phyloP scores from a whole-genome alignment of 2,888 invertebrate species.

The Cryptocheilus praepositus region DNA sequence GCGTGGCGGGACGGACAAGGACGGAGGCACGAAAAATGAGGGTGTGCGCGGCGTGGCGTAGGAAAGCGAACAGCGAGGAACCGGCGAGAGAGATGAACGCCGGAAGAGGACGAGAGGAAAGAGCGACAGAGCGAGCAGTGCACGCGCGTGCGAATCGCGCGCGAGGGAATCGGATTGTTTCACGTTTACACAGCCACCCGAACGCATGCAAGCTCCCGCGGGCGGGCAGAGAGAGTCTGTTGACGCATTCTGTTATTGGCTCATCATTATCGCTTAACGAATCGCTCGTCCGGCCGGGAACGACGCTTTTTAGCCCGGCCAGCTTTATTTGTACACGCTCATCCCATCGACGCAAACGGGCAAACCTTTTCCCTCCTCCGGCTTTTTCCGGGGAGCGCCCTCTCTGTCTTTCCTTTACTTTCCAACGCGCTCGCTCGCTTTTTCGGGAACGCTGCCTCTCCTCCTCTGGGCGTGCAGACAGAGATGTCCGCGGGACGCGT shows the following conservation, averaged over 20 bases:
- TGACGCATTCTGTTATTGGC: constrained; percentile 67
- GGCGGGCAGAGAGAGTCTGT: constrained; percentile 44
- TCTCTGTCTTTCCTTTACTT: background rate
- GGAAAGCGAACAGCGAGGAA: constrained; percentile 14
- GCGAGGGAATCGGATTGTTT: constrained; percentile 63
- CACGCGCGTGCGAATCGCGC: constrained; percentile 12
- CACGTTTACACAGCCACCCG: constrained; percentile 58
- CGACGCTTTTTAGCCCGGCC: constrained; percentile 45
- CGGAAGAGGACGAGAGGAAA: constrained; percentile 8
- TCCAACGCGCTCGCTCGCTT: background rate
- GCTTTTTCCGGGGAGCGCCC: too few species aligned
- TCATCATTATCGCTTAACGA: constrained; percentile 72
- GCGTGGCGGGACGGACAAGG: too few species aligned
- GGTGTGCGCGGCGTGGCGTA: constrained; percentile 16
- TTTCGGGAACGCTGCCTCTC: constrained; percentile 3
- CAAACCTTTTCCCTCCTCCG: constrained; percentile 1
- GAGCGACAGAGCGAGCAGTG: constrained; percentile 12
- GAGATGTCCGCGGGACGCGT: too few species aligned
- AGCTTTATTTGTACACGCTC: constrained; percentile 47
- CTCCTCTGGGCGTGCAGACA: background rate
- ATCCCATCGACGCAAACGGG: background rate
- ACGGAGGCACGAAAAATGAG: background rate
- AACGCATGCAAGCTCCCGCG: constrained; percentile 1
- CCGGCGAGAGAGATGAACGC: background rate
- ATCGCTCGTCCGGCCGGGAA: constrained; percentile 51